Base-by-base conservation (phyloP, 2,888 invertebrate genomes). In the Sinhomidia bicolor region DNA sequence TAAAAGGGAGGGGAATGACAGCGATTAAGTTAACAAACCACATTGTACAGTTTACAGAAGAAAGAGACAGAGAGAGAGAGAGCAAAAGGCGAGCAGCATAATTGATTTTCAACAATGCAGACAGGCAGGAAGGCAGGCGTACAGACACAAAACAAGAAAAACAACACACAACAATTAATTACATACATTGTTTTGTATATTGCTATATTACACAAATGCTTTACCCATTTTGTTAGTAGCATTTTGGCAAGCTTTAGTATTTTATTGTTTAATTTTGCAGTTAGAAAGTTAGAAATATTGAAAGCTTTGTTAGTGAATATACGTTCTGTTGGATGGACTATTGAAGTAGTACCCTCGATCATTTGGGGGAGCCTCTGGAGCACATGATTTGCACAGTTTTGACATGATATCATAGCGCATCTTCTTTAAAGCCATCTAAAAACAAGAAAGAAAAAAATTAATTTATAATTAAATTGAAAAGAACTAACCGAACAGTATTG, bases 381-480 rank as follows among this genome's bases (percentile, higher is more conserved):
- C 85, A 80, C 91, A 91, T 5, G 88, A 82, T 54, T 91, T 89
- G 84, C 90, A 91, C 36, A 84, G 90, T 47, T 79, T 71, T 4
- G 76, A 47, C 10, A 91, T 29, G 9, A 92, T 82, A 12, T 90
- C 92, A 32, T 92, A 91, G 4, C 90, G 85, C 92, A 92, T 92
- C 80, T 92, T 92, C 57, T 88, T 90, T 9, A 92, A 65, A n/a
- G 92, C 91, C 68, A 89, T 79, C 92, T 92, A 82, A 14, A 81
- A n/a, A 14, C 12, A 29, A 65, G 88, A 84, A n/a, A 81, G 32
- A 32, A 17, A 65, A 23, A 54, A 80, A 20, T 23, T 54, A 60
- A 7, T 60, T 23, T 36, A 36, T 36, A 7, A 36, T 36, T 36
- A 5, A 36, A 36, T n/a, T n/a, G n/a, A n/a, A n/a, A n/a, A n/a